Base-by-base conservation (phyloP, 37 sponge, comb jelly and placozoan genomes). In the Haliclona indistincta region DNA sequence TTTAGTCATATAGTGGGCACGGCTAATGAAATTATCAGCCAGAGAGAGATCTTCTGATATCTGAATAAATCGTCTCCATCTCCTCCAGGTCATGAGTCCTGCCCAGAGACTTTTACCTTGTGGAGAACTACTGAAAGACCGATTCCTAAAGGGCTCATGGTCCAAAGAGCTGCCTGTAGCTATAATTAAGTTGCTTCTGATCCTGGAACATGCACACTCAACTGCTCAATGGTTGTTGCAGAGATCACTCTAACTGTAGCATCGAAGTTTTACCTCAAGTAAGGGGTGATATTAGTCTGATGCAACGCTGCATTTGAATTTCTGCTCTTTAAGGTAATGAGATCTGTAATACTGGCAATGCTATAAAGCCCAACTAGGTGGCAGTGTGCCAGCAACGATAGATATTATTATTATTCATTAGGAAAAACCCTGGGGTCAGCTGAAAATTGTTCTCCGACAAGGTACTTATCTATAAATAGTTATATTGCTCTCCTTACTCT, bases 181-280 rank as follows among this genome's bases (percentile, higher is more conserved):
- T 76, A 76, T 23, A 76, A 29, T 26, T 75, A 63, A 19, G 76
- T 75, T 20, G 49, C 63, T 22, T 37, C 15, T 10, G 76, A 75
- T 5, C 33, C 63, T 25, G 64, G 64, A 43, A 75, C 76, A 62
- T 60, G 30, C 13, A 7, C 3, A 3, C 23, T 2, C 17, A 75
- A 29, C 29, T 60, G 63, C 2, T 75, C 64, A 37, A 75, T 37
- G 4, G 33, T 15, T 4, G 43, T 11, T 11, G 2, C 17, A 40
- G 23, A 13, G 3, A 75, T 37, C 8, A 75, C 45, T 19, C 76
- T 35, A 3, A 29, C 8, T 11, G 76, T 75, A 11, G 76, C 64
- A 62, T 75, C 76, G 7, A 62, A 75, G 49, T 75, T 75, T 61
- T 61, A 19, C 10, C 8, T 10, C 7, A 61, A 20, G 15, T 33